Base-by-base conservation (phyloP, 2,113 vertebrate genomes). In the Phalacrocorax carbo region DNA sequence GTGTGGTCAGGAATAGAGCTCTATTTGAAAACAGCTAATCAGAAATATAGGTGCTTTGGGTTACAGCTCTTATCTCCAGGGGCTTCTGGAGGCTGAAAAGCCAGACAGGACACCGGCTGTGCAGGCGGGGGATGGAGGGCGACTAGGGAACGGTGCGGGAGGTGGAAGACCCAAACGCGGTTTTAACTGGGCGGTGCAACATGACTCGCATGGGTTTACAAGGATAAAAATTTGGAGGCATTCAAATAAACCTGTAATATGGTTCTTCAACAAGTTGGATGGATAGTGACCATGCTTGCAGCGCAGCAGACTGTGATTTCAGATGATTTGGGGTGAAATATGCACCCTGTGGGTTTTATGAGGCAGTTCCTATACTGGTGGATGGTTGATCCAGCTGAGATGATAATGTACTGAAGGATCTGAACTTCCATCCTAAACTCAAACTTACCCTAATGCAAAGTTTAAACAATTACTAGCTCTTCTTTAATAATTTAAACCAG, bases 91-190 rank as follows among this genome's bases (percentile, higher is more conserved):
- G 71, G 58, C 61, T 82, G 78, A 58, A 73, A 68, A 52, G 19
- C 40, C 68, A 82, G 30, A 32, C 9, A 1, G 2, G 55, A 18
- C n/a, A 32, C 57, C 60, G 58, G 44, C 21, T 26, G 51, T 17
- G 32, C 5, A 4, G n/a, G 44, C 42, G 21, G 38, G 8, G 40
- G 42, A 7, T n/a, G 20, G 70, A 51, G 21, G 2, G 2, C 29
- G 23, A 21, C 15, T 12, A 17, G 25, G 42, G 34, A 54, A 38
- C 0, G 1, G 58, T 30, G 15, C 1, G 5, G 36, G 32, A 82
- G 20, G 42, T 66, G 51, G 46, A 71, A 88, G 38, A 71, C 55
- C 14, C 52, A n/a, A 48, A 20, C 4, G 2, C 22, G 34, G 32
- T 6, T 83, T 34, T 80, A 5, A 32, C 49, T 20, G 23, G 18